Evolutionary conservation across 2,113 vertebrate species (phyloP), one percentile per base, ranked within the genome.

Genomic region (Mugil cephalus): DNA sequence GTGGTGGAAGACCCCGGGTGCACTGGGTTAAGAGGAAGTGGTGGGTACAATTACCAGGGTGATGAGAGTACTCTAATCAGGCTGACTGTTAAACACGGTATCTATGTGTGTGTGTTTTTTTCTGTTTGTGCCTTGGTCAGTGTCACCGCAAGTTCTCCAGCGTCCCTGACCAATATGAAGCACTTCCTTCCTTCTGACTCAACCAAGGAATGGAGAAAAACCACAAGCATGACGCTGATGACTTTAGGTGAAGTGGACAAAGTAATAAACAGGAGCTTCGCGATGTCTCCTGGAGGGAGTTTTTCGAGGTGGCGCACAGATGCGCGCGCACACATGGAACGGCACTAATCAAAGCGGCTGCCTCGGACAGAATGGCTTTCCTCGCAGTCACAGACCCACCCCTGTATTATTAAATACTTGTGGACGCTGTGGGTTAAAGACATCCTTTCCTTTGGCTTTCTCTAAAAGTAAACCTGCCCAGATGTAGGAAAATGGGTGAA

Each of bases 401-500:
- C 69, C 47, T 70, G 58, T 56, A 75, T 78, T 56, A 75, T 78
- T 85, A 82, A 84, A 87, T 85, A 80, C 69, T 70, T 88, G 85
- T 73, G 85, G 89, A 85, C 53, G 42, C 63, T 83, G 85, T 61
- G 88, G 80, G 68, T 67, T 65, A 45, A 60, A 84, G 61, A 81
- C 81, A 82, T 82, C 63, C 77, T 77, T 79, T 76, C 71, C 69
- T 71, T 69, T 80, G 74, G 75, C 65, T 83, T 74, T 42, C 67
- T 77, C 71, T 69, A 71, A 79, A 84, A 82, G 80, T 69, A 85
- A 90, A 90, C 88, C 87, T 89, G 87, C 75, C 70, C 82, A 86
- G 74, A 74, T 45, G n/a, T 17, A 74, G 80, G 80, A 82, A 87
- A 69, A 77, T 78, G 59, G 79, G 78, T 85, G 87, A 83, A 90